Base-by-base conservation (phyloP, 2,888 invertebrate species). In the Stomorhina lunata region DNA sequence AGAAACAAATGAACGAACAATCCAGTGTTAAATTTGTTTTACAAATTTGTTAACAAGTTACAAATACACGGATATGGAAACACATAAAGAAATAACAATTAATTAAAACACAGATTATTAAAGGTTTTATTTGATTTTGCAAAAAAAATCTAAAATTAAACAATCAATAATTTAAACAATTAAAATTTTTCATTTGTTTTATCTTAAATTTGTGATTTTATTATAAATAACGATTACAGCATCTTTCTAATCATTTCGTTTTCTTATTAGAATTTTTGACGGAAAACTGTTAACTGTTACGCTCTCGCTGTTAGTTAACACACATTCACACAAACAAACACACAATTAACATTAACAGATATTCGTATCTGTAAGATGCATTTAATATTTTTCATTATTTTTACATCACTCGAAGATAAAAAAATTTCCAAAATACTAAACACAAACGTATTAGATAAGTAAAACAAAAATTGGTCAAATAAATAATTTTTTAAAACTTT, bases 111-210 rank as follows among this genome's bases (percentile, higher is more conserved):
- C n/a, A 43, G 2, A 68, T 17, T 53, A 61, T 73, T 65, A 29
- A 25, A 61, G 37, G 53, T 75, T 63, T 57, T 34, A 17, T 4
- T 43, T 68, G n/a, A 27, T 63, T 25, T 48, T 66, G 32, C 40
- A 72, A 78, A 69, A 59, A 57, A 25, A 43, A n/a, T n/a, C n/a
- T n/a, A n/a, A n/a, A n/a, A n/a, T n/a, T n/a, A 68, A 61, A 53
- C 37, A 43, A 77, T 69, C 22, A 78, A 78, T 63, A 55, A 57
- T 10, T 63, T 43, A 45, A 0, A n/a, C n/a, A n/a, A n/a, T n/a
- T n/a, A n/a, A n/a, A n/a, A n/a, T n/a, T n/a, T n/a, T n/a, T n/a
- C n/a, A n/a, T n/a, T 2, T 12, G 10, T 22, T 48, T 45, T 48
- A 3, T 50, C 5, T 37, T 27, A 4, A 15, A 6, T 32, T 53